Evolutionary conservation across 2,797 vertebrate species (phyloP).

Genomic region (Manis javanica): DNA sequence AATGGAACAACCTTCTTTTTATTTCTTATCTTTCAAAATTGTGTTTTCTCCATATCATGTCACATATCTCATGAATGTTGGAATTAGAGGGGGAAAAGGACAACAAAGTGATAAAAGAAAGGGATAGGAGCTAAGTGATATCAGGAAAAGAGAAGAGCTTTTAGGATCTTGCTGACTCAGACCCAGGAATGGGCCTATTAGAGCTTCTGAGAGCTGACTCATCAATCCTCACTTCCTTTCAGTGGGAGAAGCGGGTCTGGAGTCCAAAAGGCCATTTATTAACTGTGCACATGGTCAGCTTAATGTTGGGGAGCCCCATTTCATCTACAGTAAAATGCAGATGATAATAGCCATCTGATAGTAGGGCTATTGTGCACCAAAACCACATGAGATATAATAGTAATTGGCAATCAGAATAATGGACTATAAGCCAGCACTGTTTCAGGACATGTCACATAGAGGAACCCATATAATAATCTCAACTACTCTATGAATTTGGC

Average conservation of each 20-base stretch:
- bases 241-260: not conserved
- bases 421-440: not conserved
- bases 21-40: conserved; percentile 21
- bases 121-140: not conserved
- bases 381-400: not conserved
- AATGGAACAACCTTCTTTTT: not conserved
- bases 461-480: not conserved
- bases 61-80: not conserved
- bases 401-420: not conserved
- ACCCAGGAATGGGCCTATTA: not conserved
- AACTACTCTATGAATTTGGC: not conserved
- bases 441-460: not conserved
- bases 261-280: not conserved
- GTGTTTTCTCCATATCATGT: not conserved
- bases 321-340: not conserved
- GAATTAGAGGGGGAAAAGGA: not conserved
- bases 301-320: not conserved
- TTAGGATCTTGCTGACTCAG: not conserved
- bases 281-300: not conserved
- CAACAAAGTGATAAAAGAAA: not conserved
- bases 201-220: not conserved
- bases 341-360: not conserved
- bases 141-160: not conserved
- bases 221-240: not conserved
- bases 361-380: not conserved